Conservation (phyloP, 2,888 invertebrate genomes). For the Ochlodes sylvanus region DNA sequence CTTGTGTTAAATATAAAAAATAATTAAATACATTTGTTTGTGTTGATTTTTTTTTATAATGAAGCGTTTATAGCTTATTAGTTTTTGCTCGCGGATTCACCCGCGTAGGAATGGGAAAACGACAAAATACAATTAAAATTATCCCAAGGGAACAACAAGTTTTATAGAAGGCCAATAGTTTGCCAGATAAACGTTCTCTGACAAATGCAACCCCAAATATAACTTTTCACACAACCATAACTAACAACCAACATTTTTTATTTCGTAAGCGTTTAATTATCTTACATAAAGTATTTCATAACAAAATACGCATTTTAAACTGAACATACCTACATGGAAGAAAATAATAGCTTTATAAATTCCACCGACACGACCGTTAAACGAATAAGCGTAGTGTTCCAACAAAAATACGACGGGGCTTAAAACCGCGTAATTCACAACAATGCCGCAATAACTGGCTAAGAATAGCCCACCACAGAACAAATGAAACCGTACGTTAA, state of each 20-base stretch:
- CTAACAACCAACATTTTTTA: no score
- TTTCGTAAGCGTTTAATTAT: neutral
- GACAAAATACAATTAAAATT: no score
- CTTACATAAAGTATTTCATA: neutral
- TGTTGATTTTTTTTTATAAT: no score
- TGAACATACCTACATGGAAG: conserved; percentile 7
- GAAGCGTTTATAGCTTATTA: no score
- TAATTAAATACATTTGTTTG: no score
- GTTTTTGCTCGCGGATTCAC: no score
- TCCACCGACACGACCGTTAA: conserved; percentile 12
- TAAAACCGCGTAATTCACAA: conserved; percentile 37
- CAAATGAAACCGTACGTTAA: conserved; percentile 5
- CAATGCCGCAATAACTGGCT: conserved; percentile 27
- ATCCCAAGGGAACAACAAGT: no score
- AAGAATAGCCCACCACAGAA: conserved; percentile 19
- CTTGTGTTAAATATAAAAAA: neutral
- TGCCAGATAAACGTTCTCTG: no score
- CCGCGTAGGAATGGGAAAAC: no score
- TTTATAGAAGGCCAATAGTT: no score
- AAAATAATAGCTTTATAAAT: conserved; percentile 21
- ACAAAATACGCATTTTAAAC: conserved; percentile 7
- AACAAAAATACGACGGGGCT: conserved; percentile 33
- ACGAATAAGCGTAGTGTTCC: conserved; percentile 28
- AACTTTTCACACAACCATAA: no score
- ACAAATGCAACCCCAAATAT: no score